Conservation (phyloP, 2,888 invertebrate species). For the Cactoblastis cactorum region DNA sequence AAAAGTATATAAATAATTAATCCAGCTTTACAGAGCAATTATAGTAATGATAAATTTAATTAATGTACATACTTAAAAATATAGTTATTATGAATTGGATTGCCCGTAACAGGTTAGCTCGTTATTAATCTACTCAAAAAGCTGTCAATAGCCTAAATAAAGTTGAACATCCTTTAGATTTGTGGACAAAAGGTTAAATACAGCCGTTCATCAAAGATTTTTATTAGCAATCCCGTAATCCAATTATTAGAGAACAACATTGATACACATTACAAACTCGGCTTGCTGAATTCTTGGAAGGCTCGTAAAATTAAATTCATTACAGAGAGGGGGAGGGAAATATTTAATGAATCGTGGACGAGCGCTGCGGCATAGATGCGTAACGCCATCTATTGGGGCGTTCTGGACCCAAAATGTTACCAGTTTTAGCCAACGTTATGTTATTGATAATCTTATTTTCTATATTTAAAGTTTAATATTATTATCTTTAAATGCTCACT, state of each 20-base stretch:
- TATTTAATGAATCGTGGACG: slow-evolving; percentile 3
- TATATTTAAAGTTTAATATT: neutral
- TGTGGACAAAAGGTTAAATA: neutral
- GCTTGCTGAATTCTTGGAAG: slow-evolving; percentile 5
- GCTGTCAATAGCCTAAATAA: too few relatives aligned
- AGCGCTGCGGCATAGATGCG: slow-evolving; percentile 9
- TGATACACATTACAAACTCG: slow-evolving; percentile 8
- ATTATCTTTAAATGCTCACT: neutral
- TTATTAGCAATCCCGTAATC: neutral
- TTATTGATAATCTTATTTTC: neutral
- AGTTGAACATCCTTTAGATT: too few relatives aligned
- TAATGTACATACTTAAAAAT: too few relatives aligned
- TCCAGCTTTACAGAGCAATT: too few relatives aligned
- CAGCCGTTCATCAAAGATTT: neutral
- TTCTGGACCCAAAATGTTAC: neutral
- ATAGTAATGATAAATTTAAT: too few relatives aligned
- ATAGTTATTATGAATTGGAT: too few relatives aligned
- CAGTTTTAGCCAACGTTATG: neutral
- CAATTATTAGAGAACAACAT: slow-evolving; percentile 3
- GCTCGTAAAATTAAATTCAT: slow-evolving; percentile 8
- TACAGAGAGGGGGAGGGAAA: neutral
- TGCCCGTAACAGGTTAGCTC: too few relatives aligned
- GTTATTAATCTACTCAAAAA: too few relatives aligned
- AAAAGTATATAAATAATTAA: too few relatives aligned
- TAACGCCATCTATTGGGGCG: neutral